phyloP scores from a whole-genome alignment of 2,113 vertebrate genomes.

The Pseudopodoces humilis region DNA sequence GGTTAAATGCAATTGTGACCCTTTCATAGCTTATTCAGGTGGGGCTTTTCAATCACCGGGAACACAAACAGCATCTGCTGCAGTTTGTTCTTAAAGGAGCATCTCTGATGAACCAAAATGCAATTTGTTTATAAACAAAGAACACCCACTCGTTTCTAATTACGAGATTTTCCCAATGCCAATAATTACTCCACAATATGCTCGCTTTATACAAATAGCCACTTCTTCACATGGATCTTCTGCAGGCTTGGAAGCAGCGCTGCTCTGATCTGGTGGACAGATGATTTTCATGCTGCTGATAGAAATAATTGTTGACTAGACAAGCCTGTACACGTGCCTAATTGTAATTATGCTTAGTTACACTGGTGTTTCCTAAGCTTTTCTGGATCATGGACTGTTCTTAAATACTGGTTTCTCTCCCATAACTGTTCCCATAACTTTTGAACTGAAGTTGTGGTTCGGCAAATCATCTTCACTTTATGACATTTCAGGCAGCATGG shows the following conservation, averaged over 20 bases:
- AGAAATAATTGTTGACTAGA: conserved; percentile 35
- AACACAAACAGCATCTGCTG: conserved; percentile 39
- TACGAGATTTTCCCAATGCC: conserved; percentile 22
- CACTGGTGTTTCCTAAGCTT: not conserved
- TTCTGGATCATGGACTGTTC: not conserved
- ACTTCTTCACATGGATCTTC: conserved; percentile 27
- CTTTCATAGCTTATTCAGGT: conserved; percentile 46
- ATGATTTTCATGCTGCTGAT: conserved; percentile 31
- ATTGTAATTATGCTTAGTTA: not conserved
- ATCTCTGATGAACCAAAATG: conserved; percentile 46
- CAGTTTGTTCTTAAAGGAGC: conserved; percentile 49
- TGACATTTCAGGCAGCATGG: not conserved
- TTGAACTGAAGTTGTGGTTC: not conserved
- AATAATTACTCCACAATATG: conserved; percentile 54
- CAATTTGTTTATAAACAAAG: conserved; percentile 60
- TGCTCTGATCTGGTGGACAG: conserved; percentile 37
- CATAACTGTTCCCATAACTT: not conserved
- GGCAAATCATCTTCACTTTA: fast-evolving
- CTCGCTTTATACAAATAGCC: conserved; percentile 50
- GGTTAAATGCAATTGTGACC: conserved; percentile 17
- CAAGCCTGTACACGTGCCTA: not conserved
- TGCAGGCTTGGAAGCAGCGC: not conserved
- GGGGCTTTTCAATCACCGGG: conserved; percentile 27
- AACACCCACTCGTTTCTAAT: conserved; percentile 38
- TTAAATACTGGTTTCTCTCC: not conserved